A percentile compares a stretch with the other conserved stretches of the same genome.
phyloP scores from a whole-genome alignment of 2,797 vertebrate genomes.

The Muscicapa comitata region DNA sequence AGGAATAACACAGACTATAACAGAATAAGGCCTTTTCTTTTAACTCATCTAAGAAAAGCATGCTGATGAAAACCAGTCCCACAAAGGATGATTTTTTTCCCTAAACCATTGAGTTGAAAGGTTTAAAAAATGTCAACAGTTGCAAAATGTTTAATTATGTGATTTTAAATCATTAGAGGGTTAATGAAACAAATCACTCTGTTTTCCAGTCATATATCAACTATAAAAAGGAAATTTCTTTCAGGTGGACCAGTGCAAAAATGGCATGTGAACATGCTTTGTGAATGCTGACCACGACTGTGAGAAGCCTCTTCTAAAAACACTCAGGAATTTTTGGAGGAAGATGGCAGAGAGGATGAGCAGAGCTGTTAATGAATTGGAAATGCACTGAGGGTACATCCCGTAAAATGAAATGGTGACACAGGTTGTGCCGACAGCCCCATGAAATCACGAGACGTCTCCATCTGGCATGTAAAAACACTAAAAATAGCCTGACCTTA shows the following conservation, averaged over 20 bases:
- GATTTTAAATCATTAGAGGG: neutral
- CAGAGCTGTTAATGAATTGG: neutral
- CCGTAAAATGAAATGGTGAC: fast-evolving
- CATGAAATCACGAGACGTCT: neutral
- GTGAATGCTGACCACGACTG: neutral
- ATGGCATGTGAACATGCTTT: neutral
- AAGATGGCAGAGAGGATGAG: neutral
- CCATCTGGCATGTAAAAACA: neutral
- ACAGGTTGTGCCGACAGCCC: neutral
- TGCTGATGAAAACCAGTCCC: neutral
- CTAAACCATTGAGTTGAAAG: neutral
- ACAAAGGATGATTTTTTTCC: neutral
- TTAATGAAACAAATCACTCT: neutral
- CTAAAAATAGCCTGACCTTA: neutral
- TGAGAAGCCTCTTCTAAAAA: neutral
- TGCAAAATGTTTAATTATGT: neutral
- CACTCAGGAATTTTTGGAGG: neutral
- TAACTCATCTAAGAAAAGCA: neutral
- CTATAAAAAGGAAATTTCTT: neutral
- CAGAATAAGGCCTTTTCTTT: neutral
- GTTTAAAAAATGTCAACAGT: neutral
- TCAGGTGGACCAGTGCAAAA: neutral
- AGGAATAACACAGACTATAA: neutral
- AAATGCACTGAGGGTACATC: neutral
- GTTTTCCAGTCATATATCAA: neutral